A percentile compares a stretch with the other conserved stretches of the same genome.
Evolutionary conservation across 2,797 vertebrate genomes (phyloP).

Genomic region (Intellagama lesueurii): DNA sequence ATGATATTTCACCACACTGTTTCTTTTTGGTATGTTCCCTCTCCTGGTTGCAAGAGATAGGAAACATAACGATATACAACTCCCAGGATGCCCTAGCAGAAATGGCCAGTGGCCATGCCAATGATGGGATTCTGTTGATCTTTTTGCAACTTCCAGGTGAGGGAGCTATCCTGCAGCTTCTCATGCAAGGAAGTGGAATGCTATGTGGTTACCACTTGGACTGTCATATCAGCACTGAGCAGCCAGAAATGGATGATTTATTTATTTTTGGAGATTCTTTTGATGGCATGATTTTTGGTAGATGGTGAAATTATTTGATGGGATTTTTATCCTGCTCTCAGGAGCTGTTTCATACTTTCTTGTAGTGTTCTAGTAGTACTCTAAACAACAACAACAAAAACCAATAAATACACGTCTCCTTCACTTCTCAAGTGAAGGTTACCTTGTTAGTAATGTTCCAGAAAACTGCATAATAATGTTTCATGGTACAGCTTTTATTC

Average conservation of each 20-base stretch:
- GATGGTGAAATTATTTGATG: neutral
- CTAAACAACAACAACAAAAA: neutral
- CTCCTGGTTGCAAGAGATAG: too few species aligned
- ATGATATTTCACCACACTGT: neutral
- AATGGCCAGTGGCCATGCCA: too few species aligned
- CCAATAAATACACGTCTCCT: neutral
- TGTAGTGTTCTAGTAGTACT: neutral
- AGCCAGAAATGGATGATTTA: neutral
- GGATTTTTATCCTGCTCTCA: neutral
- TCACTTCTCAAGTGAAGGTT: neutral
- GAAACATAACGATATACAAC: too few species aligned
- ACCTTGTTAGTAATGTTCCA: neutral
- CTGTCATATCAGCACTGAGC: neutral
- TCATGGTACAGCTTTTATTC: neutral
- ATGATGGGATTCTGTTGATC: too few species aligned
- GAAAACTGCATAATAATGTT: neutral
- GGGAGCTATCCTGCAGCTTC: neutral
- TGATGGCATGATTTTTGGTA: neutral
- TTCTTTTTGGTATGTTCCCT: neutral
- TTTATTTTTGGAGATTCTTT: neutral
- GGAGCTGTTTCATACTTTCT: neutral
- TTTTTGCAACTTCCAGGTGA: neutral
- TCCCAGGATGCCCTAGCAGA: too few species aligned
- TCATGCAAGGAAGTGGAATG: neutral
- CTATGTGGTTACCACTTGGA: neutral